A percentile compares a stretch with the other conserved stretches of the same genome.
Evolutionary conservation across 1,140 invertebrate genomes (phyloP).

Genomic region (Lethocerus indicus): DNA sequence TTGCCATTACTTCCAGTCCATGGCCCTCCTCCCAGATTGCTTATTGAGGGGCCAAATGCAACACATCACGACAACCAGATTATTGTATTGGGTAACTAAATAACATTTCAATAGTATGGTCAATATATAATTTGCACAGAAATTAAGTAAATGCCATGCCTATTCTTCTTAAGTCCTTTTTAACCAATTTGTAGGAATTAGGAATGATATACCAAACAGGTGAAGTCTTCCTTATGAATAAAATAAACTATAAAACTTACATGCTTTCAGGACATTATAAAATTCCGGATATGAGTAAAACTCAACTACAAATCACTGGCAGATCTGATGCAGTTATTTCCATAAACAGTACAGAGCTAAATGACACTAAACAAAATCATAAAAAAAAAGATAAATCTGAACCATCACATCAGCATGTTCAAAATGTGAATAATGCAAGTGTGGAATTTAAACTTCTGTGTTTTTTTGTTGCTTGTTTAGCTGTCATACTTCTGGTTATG

Average conservation of each 20-base stretch:
- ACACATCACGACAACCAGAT: too few species aligned
- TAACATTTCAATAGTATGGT: too few species aligned
- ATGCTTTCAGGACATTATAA: slow-evolving; percentile 49
- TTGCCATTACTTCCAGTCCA: slow-evolving; percentile 19
- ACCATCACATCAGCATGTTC: too few species aligned
- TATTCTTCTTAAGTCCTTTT: too few species aligned
- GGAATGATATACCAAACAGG: too few species aligned
- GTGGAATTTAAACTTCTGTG: slow-evolving; percentile 25
- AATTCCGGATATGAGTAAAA: slow-evolving; percentile 42
- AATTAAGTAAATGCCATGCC: too few species aligned
- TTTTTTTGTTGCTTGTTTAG: slow-evolving; percentile 42
- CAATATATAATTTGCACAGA: too few species aligned
- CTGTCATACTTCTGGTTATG: slow-evolving; percentile 23
- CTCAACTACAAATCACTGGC: slow-evolving; percentile 35
- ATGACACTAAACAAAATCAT: slow-evolving; percentile 13
- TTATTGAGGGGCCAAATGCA: slow-evolving; percentile 14
- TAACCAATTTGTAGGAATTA: too few species aligned
- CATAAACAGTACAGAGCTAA: slow-evolving; percentile 3
- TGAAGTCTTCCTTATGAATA: too few species aligned
- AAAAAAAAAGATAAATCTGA: too few species aligned
- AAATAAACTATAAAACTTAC: background rate
- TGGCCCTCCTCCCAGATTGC: slow-evolving; percentile 1
- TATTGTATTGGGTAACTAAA: too few species aligned
- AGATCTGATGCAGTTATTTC: slow-evolving; percentile 26
- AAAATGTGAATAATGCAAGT: too few species aligned